Conservation (phyloP, 2,113 vertebrate species). For the Delphinapterus leucas region DNA sequence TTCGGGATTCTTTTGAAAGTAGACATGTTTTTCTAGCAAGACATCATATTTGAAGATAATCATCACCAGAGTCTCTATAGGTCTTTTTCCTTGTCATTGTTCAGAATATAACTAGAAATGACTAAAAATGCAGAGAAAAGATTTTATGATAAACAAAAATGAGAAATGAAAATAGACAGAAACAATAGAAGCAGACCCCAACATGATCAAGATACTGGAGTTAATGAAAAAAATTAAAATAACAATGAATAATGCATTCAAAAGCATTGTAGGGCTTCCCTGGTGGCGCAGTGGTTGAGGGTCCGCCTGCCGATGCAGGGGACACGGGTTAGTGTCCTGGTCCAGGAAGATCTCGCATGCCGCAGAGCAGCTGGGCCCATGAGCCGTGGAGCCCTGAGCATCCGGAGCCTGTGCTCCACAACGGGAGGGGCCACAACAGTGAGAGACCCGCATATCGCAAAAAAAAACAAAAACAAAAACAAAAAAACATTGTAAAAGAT, state of each 20-base stretch:
- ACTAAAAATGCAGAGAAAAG: not conserved
- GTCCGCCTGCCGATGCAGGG: too few species aligned
- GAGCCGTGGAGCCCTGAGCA: accelerated
- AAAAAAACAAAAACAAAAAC: too few species aligned
- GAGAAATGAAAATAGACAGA: not conserved
- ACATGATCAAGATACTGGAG: not conserved
- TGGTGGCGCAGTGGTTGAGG: too few species aligned
- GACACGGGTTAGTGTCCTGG: too few species aligned
- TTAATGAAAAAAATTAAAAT: not conserved
- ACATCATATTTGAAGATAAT: too few species aligned
- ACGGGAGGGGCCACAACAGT: too few species aligned
- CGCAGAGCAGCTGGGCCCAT: accelerated
- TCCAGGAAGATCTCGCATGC: too few species aligned
- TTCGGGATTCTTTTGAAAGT: not conserved
- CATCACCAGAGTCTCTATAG: not conserved
- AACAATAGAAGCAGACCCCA: not conserved
- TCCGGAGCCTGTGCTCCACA: too few species aligned
- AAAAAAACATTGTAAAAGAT: not conserved
- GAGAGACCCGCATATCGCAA: accelerated
- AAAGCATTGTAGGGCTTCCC: not conserved
- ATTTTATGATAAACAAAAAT: not conserved
- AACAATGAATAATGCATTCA: not conserved
- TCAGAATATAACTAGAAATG: not conserved
- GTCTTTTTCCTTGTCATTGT: not conserved
- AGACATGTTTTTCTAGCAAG: not conserved